Conservation (phyloP, 2,113 vertebrate genomes). For the Nesogale talazaci region DNA sequence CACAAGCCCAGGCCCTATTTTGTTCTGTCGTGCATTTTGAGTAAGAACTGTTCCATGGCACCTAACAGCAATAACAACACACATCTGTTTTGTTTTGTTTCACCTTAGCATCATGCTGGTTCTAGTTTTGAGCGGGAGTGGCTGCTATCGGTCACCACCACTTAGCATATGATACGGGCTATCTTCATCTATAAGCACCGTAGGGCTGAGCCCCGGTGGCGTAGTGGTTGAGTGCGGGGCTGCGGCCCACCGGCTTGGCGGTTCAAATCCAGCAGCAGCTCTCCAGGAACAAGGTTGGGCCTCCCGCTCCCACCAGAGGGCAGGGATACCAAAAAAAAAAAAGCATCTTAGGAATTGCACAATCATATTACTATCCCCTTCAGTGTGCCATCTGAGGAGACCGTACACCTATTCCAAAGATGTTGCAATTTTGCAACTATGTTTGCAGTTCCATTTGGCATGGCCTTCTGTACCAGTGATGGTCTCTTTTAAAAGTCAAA, state of each 20-base stretch:
- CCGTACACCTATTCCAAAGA: background rate
- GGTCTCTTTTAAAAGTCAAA: conserved; percentile 12
- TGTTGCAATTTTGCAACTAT: conserved; percentile 35
- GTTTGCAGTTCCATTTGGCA: background rate
- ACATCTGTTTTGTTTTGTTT: too few relatives aligned
- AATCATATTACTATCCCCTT: background rate
- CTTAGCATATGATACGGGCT: background rate
- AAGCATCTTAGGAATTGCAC: conserved; percentile 19
- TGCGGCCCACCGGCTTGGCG: too few relatives aligned
- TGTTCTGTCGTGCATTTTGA: too few relatives aligned
- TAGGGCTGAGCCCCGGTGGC: too few relatives aligned
- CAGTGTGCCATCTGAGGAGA: background rate
- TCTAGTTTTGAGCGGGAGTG: conserved; percentile 15
- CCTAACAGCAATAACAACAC: too few relatives aligned
- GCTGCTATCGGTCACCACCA: background rate
- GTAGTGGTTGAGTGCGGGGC: too few relatives aligned
- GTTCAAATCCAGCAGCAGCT: too few relatives aligned
- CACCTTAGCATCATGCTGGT: background rate
- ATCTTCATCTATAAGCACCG: background rate
- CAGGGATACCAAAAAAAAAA: too few relatives aligned
- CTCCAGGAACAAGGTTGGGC: too few relatives aligned
- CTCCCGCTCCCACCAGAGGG: too few relatives aligned
- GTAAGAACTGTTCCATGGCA: too few relatives aligned
- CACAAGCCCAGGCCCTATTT: too few relatives aligned
- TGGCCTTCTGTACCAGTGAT: conserved; percentile 8